Evolutionary conservation across 2,888 invertebrate species (phyloP), one percentile per base, ranked within the genome.

Genomic region (Papilio elwesi): DNA sequence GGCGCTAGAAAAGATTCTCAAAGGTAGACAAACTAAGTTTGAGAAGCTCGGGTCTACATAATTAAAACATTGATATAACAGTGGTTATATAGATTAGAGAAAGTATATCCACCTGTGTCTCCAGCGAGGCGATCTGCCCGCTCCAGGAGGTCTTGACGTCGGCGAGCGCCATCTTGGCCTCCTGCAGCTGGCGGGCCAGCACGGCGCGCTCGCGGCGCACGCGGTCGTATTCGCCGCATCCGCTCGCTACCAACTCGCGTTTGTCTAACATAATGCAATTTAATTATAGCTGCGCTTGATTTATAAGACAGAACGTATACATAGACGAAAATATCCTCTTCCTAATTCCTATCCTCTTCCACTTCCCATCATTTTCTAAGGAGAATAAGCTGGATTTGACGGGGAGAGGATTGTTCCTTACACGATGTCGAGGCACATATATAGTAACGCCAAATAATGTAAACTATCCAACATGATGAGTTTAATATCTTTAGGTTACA

Each of bases 111-210:
- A 97, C 97, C 95, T 98, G 98, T n/a, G 97, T 97, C 87, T 98
- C 98, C 55, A 98, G 90, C 0, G 97, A 96, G 15, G 97, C 95
- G 80, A 98, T 98, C 87, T 98, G 98, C 13, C 97, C 97, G 82
- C 98, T 98, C 98, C 98, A 98, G 0, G 97, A 97, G 0, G 97
- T 97, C 87, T 98, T 98, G 77, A 98, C 97, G 82, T 98, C 98
- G 0, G 97, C 96, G 49, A 98, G 91, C 86, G 98, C 98, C 83
- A 98, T 94, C 85, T 98, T 96, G 0, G 97, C 96, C 83, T 98
- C 98, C 80, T 97, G 97, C 73, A 98, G 88, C 80, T 97, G 96
- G 75, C 97, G 95, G 77, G 97, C 96, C 48, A 98, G 91, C 38
- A 97, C 93, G 0, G 86, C 83, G 75, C 93, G 84, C 84, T 94